phyloP scores from a whole-genome alignment of 2,797 vertebrate species.

The Myoxocephalus aenaeus region DNA sequence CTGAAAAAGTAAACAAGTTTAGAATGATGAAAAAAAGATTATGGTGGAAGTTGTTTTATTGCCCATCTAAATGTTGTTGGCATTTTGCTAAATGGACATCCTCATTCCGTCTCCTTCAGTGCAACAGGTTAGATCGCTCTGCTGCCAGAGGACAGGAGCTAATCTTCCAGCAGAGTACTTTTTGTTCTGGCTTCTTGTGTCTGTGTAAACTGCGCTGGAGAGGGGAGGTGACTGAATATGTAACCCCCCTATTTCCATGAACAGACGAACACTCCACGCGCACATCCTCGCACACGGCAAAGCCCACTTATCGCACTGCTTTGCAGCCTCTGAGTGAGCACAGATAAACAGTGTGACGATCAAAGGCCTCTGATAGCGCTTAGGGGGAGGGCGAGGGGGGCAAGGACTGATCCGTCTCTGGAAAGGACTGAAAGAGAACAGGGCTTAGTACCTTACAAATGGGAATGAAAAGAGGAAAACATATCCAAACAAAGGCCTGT shows the following conservation, averaged over 20 bases:
- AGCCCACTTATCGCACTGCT: constrained; percentile 72
- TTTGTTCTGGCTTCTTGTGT: constrained; percentile 42
- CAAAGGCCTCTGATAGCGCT: constrained; percentile 70
- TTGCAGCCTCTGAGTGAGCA: constrained; percentile 64
- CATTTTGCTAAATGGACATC: constrained; percentile 20
- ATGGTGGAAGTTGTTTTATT: not conserved
- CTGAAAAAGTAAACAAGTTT: not conserved
- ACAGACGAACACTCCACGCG: constrained; percentile 42
- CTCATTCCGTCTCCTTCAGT: constrained; percentile 10
- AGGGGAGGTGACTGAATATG: constrained; percentile 39
- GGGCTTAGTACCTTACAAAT: constrained; percentile 55
- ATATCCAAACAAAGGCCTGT: constrained; percentile 45
- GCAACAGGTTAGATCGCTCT: constrained; percentile 54
- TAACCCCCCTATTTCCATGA: constrained; percentile 51
- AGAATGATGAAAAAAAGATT: not conserved
- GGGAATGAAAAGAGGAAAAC: constrained; percentile 44
- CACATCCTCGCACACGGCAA: constrained; percentile 45
- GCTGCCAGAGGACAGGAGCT: constrained; percentile 39
- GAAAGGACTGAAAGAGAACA: constrained; percentile 59
- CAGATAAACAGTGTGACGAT: constrained; percentile 77
- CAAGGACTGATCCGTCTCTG: constrained; percentile 59
- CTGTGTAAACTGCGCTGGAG: constrained; percentile 34
- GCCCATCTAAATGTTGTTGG: constrained; percentile 19
- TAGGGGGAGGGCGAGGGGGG: constrained; percentile 8
- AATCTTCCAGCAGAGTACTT: constrained; percentile 53